Percentiles rank a stretch among this genome's conserved stretches.
Evolutionary conservation across 1,140 invertebrate species (phyloP).

Genomic region (Lasioglossum albipes): DNA sequence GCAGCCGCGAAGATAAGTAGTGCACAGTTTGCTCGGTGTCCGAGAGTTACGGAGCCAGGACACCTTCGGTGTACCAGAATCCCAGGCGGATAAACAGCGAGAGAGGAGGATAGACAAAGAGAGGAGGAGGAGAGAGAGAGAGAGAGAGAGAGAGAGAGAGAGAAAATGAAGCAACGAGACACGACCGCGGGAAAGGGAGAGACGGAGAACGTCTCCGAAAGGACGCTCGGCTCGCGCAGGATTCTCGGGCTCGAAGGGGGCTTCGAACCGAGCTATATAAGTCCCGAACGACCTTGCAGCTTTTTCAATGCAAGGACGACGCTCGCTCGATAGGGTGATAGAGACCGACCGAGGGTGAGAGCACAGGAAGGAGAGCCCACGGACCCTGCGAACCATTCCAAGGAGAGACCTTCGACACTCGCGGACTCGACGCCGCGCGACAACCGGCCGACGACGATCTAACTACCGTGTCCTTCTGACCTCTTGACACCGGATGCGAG

Average conservation of each 20-base stretch:
- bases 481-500: constrained; percentile 24
- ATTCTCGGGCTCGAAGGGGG: constrained; percentile 26
- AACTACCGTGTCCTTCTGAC: constrained; percentile 15
- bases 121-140: too few relatives aligned
- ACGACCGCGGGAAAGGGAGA: neutral
- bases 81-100: too few relatives aligned
- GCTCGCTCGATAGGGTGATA: constrained; percentile 31
- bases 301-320: constrained; percentile 74
- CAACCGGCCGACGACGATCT: constrained; percentile 24
- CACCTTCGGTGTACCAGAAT: constrained; percentile 13
- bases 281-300: constrained; percentile 70
- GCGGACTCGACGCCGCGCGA: neutral
- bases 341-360: neutral
- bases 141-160: too few relatives aligned
- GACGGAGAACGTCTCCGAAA: constrained; percentile 18
- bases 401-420: constrained; percentile 8
- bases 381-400: neutral
- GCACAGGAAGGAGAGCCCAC: neutral
- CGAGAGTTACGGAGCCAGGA: constrained; percentile 25
- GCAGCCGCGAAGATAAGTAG: constrained; percentile 47
- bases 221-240: constrained; percentile 42
- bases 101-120: neutral
- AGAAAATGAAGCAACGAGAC: too few relatives aligned
- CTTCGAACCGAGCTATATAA: constrained; percentile 67
- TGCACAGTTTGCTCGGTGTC: constrained; percentile 37